Conservation (phyloP, 2,113 vertebrate species). For the Nannospalax galili region DNA sequence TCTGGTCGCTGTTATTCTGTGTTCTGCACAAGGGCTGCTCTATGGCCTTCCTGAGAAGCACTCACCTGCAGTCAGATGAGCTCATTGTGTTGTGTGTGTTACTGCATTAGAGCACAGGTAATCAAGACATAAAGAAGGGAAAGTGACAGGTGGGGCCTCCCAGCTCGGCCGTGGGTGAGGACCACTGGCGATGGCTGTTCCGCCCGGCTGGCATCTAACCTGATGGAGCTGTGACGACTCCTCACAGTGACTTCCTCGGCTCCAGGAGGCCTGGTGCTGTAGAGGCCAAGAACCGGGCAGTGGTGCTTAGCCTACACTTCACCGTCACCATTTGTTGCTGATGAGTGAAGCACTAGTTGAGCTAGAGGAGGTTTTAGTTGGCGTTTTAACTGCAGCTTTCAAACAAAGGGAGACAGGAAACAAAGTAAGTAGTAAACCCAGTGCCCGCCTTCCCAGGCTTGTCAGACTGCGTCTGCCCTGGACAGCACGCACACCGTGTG, state of each 20-base stretch:
- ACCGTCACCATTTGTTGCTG: conserved; percentile 81
- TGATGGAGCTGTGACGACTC: conserved; percentile 80
- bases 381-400: conserved; percentile 82
- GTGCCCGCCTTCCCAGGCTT: conserved; percentile 59
- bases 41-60: conserved; percentile 38
- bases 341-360: conserved; percentile 79
- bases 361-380: conserved; percentile 73
- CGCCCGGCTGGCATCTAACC: conserved; percentile 79
- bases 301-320: conserved; percentile 78
- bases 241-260: conserved; percentile 83
- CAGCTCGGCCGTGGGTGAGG: conserved; percentile 42
- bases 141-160: conserved; percentile 35
- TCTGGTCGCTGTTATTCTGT: conserved; percentile 53
- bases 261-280: conserved; percentile 81
- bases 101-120: conserved; percentile 1
- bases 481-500: conserved; percentile 41
- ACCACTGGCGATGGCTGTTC: conserved; percentile 79
- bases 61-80: conserved; percentile 49
- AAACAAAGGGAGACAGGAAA: conserved; percentile 64
- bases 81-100: background rate
- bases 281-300: conserved; percentile 82
- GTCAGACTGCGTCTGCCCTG: conserved; percentile 15
- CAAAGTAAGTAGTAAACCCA: conserved; percentile 15
- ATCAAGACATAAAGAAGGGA: background rate
- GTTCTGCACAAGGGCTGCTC: conserved; percentile 48